A percentile compares a stretch with the other conserved stretches of the same genome.
phyloP scores from a whole-genome alignment of 2,888 invertebrate species.

The Acrocera orbiculus region DNA sequence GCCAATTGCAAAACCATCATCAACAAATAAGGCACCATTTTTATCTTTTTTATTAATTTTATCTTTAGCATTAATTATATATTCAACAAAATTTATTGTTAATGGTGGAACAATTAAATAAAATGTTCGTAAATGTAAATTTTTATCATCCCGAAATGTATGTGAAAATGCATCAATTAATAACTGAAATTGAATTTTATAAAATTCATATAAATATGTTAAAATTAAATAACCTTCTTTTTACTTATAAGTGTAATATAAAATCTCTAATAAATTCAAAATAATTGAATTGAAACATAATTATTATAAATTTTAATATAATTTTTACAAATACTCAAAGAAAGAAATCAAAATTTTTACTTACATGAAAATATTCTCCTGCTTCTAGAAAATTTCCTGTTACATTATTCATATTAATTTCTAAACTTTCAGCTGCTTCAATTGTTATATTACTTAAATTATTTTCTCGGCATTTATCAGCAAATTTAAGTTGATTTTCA shows the following conservation, averaged over 20 bases:
- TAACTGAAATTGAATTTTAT: conserved; percentile 37
- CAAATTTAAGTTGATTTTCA: conserved; percentile 41
- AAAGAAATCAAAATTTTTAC: conserved; percentile 1
- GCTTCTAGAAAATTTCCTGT: conserved; percentile 72
- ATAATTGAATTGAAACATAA: too few species aligned
- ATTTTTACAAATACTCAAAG: not conserved
- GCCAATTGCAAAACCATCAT: conserved; percentile 97
- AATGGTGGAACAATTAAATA: conserved; percentile 85
- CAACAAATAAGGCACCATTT: conserved; percentile 63
- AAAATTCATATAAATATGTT: too few species aligned
- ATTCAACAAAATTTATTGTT: conserved; percentile 87
- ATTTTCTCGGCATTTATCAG: conserved; percentile 42
- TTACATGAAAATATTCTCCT: conserved; percentile 60
- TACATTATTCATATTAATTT: conserved; percentile 59
- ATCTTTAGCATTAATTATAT: conserved; percentile 80
- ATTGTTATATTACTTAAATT: conserved; percentile 41
- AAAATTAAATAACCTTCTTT: too few species aligned
- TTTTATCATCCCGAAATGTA: conserved; percentile 69
- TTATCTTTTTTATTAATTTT: conserved; percentile 66
- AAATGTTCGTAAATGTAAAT: conserved; percentile 79
- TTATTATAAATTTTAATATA: too few species aligned
- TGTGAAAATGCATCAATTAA: conserved; percentile 85
- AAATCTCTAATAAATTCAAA: too few species aligned
- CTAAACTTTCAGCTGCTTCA: conserved; percentile 52
- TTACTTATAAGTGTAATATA: too few species aligned